These are phyloP conservation scores for Eumaeus atala DNA, from an alignment of 1,140 invertebrate genomes.

Conservation along the genomic window DNA sequence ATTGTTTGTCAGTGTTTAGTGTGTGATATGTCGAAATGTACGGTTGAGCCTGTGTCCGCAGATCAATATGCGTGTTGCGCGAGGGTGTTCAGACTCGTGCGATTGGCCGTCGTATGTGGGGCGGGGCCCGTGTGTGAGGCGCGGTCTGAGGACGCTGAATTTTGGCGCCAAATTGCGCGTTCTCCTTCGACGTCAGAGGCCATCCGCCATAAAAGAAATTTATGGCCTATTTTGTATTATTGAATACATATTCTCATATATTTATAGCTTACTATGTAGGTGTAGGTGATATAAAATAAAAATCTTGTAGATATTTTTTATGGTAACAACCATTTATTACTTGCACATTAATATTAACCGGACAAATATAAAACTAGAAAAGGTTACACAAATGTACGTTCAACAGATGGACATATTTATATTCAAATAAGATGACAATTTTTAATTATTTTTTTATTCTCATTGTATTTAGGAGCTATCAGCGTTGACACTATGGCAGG, in stretches of 20 bases:
- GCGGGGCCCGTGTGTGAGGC: constrained; percentile 64
- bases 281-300: no score
- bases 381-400: no score
- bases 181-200: constrained; percentile 35
- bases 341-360: no score
- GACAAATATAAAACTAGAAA: no score
- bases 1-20: constrained; percentile 71
- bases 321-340: no score
- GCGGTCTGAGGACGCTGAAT: constrained; percentile 42
- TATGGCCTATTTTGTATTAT: constrained; percentile 7
- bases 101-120: constrained; percentile 62
- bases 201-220: constrained; percentile 8
- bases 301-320: no score
- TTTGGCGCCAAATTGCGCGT: constrained; percentile 61
- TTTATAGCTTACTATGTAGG: neutral
- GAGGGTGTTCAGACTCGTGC: constrained; percentile 56
- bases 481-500: no score
- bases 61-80: constrained; percentile 71
- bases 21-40: constrained; percentile 72
- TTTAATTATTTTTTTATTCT: no score
- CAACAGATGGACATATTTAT: no score
- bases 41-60: constrained; percentile 66
- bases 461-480: no score
- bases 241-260: constrained; percentile 8
- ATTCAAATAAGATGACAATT: no score